Base-by-base conservation (phyloP, 2,797 vertebrate species). In the Pseudotriccus pelzelni region DNA sequence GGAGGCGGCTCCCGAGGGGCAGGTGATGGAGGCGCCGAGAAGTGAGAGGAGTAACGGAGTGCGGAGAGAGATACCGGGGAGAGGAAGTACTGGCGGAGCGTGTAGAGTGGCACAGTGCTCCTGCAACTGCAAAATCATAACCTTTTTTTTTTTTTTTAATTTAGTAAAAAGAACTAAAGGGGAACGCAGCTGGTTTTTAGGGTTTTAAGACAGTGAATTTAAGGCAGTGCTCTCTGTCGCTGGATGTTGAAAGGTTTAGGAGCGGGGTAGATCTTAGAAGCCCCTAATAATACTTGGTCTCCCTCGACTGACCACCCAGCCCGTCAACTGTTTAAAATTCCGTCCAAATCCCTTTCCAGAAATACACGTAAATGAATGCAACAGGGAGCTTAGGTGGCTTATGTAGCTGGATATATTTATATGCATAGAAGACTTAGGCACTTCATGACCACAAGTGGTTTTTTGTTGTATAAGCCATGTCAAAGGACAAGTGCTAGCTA, bases 1-100 rank as follows among this genome's bases (percentile, higher is more conserved):
- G 6, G 9, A 3, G 10, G 2, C 8, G 10, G 50, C 8, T 0
- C 1, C 17, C 3, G 4, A 17, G 21, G 32, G 16, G 2, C 25
- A 30, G 2, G 52, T 4, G 4, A 9, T 1, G 44, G 23, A 12
- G 55, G 16, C 4, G 7, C 12, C 3, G 6, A 2, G 27, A 9
- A 30, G n/a, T 1, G 68, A 9, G 44, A 6, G 16, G 43, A 12
- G 41, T 23, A 30, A 3, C 5, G 13, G 28, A 49, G 34, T 11
- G 67, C 4, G 17, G 43, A 34, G 12, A 47, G 27, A 25, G 49
- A 56, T 32, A 5, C 12, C 10, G 43, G 36, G 37, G 11, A 49
- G 28, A 25, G 53, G 53, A 72, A 55, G 47, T 17, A 2, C 32
- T 20, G 72, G 7, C 16, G 4, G 37, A 50, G 23, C 3, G 10